phyloP scores from a whole-genome alignment of 2,113 vertebrate genomes.

The Protomyctophum bolini region DNA sequence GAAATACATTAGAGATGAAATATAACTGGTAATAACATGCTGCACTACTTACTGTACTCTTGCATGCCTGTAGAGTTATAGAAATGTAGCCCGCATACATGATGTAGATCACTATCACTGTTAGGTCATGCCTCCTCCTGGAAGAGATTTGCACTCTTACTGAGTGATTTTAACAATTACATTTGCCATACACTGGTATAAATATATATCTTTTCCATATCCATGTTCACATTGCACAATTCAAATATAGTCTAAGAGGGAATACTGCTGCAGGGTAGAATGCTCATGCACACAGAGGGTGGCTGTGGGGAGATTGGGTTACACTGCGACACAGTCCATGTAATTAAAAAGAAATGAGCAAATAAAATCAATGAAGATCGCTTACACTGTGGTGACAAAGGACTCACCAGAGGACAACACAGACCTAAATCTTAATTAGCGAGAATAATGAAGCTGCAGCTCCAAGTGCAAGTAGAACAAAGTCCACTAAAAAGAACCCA shows the following conservation, averaged over 20 bases:
- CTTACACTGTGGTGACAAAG: conserved; percentile 75
- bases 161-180: too few species aligned
- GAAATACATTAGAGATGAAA: too few species aligned
- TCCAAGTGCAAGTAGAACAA: conserved; percentile 43
- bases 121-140: too few species aligned
- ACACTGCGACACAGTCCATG: conserved; percentile 53
- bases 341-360: conserved; percentile 76
- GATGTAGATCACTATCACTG: too few species aligned
- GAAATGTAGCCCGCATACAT: too few species aligned
- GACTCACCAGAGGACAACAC: conserved; percentile 67
- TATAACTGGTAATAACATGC: too few species aligned
- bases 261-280: conserved; percentile 27
- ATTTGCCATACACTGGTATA: too few species aligned
- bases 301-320: conserved; percentile 55
- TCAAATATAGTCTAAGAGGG: not conserved
- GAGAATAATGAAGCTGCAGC: conserved; percentile 63
- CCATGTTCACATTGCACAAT: too few species aligned
- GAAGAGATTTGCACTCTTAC: too few species aligned
- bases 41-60: too few species aligned
- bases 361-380: conserved; percentile 76
- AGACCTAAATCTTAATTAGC: conserved; percentile 77
- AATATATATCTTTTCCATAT: too few species aligned
- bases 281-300: conserved; percentile 16
- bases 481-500: conserved; percentile 30
- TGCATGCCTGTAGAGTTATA: too few species aligned